A percentile compares a stretch with the other conserved stretches of the same genome.
phyloP scores from a whole-genome alignment of 2,113 vertebrate genomes.

The Dromiciops gliroides region DNA sequence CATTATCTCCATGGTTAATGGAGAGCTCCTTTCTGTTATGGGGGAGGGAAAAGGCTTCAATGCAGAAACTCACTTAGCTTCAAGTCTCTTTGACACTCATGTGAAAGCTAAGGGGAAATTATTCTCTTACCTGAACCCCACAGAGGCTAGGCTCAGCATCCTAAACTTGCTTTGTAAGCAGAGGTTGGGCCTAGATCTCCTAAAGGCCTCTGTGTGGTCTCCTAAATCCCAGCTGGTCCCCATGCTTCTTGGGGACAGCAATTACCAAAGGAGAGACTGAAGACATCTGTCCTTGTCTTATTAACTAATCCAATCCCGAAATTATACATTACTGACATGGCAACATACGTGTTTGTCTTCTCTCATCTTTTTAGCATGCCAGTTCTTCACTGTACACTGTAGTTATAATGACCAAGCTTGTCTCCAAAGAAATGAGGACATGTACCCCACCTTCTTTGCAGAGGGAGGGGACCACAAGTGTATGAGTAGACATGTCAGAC shows the following conservation, averaged over 20 bases:
- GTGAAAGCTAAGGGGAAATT: background rate
- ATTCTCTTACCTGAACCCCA: background rate
- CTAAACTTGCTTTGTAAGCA: background rate
- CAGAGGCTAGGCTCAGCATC: background rate
- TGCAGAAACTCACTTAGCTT: background rate
- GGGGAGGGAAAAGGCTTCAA: background rate
- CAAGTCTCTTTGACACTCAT: background rate
- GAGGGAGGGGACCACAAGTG: background rate
- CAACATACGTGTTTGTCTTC: background rate
- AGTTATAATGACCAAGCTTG: background rate
- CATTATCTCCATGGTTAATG: background rate
- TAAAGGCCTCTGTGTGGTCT: background rate
- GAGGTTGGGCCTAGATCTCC: background rate
- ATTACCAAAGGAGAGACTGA: background rate
- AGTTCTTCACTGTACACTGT: background rate
- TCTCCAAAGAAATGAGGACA: background rate
- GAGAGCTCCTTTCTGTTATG: background rate
- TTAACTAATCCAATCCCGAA: background rate
- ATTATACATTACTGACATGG: background rate
- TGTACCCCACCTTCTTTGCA: background rate
- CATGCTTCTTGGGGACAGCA: background rate
- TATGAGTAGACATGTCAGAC: background rate
- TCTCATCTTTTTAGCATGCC: background rate
- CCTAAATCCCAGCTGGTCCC: background rate
- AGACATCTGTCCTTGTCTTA: background rate